phyloP scores from a whole-genome alignment of 2,888 invertebrate genomes.

The Andricus curvator region DNA sequence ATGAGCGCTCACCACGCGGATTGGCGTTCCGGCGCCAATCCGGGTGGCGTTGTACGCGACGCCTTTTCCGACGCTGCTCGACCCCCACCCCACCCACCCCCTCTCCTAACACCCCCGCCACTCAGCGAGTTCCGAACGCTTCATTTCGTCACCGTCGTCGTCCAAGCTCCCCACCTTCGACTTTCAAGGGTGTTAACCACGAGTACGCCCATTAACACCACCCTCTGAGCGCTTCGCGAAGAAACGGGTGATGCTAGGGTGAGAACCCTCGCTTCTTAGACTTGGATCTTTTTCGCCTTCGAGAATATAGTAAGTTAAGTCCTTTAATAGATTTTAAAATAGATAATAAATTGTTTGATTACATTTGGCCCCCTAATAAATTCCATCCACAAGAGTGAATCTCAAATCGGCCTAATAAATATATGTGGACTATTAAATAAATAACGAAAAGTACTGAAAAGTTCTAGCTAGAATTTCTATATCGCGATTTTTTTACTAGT shows the following conservation, averaged over 20 bases:
- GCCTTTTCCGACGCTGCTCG: constrained; percentile 79
- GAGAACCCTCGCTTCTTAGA: constrained; percentile 21
- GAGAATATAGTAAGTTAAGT: background rate
- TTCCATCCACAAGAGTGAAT: too few relatives aligned
- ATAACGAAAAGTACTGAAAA: too few relatives aligned
- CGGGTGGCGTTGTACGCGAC: constrained; percentile 77
- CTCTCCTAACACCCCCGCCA: constrained; percentile 45
- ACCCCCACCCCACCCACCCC: constrained; percentile 45
- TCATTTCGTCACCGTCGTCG: constrained; percentile 45
- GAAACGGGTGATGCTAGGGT: constrained; percentile 24
- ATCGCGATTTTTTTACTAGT: too few relatives aligned
- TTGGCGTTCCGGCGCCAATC: constrained; percentile 78
- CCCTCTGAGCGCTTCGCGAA: constrained; percentile 58
- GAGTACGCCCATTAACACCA: constrained; percentile 78
- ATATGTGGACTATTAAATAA: too few relatives aligned
- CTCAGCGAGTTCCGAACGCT: constrained; percentile 35
- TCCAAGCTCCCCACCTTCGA: constrained; percentile 40
- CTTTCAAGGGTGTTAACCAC: constrained; percentile 76
- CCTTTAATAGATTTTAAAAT: too few relatives aligned
- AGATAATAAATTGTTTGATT: too few relatives aligned
- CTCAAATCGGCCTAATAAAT: too few relatives aligned
- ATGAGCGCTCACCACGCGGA: constrained; percentile 62
- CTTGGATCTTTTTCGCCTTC: background rate
- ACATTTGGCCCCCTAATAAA: too few relatives aligned
- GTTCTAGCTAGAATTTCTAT: too few relatives aligned